Evolutionary conservation across 2,113 vertebrate species (phyloP).

Genomic region (Sakesphorus luctuosus): DNA sequence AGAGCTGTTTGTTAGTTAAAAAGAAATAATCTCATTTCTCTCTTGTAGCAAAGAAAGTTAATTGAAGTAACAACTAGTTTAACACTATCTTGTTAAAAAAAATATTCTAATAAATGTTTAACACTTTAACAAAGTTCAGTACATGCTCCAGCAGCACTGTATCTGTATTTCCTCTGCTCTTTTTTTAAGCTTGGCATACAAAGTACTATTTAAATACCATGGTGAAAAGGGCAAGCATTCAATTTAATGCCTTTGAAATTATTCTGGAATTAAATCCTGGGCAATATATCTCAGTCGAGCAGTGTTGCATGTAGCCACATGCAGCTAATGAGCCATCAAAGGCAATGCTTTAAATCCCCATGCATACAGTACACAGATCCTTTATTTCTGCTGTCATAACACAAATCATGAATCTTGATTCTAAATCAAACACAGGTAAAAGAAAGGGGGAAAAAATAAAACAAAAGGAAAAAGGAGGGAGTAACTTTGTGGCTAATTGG

Average conservation of each 20-base stretch:
- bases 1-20: not conserved
- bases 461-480: not conserved
- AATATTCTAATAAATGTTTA: not conserved
- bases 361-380: not conserved
- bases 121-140: slow-evolving; percentile 50
- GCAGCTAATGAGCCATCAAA: slow-evolving; percentile 47
- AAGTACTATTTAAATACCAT: slow-evolving; percentile 52
- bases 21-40: not conserved
- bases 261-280: slow-evolving; percentile 54
- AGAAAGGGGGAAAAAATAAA: not conserved
- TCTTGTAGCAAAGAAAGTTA: not conserved
- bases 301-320: slow-evolving; percentile 11
- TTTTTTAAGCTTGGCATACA: slow-evolving; percentile 37
- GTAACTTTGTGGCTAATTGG: slow-evolving; percentile 16
- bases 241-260: slow-evolving; percentile 58
- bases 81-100: not conserved
- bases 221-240: slow-evolving; percentile 46
- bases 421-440: slow-evolving; percentile 42
- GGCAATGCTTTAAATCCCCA: slow-evolving; percentile 17
- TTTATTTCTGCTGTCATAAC: slow-evolving; percentile 49
- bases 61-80: slow-evolving; percentile 10
- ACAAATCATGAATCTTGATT: slow-evolving; percentile 16
- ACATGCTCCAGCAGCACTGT: not conserved
- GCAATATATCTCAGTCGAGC: slow-evolving; percentile 38
- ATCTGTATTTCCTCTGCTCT: slow-evolving; percentile 31